These are phyloP conservation scores for Ypsolopha sequella DNA, from an alignment of 2,888 invertebrate species.

Conservation along the genomic window DNA sequence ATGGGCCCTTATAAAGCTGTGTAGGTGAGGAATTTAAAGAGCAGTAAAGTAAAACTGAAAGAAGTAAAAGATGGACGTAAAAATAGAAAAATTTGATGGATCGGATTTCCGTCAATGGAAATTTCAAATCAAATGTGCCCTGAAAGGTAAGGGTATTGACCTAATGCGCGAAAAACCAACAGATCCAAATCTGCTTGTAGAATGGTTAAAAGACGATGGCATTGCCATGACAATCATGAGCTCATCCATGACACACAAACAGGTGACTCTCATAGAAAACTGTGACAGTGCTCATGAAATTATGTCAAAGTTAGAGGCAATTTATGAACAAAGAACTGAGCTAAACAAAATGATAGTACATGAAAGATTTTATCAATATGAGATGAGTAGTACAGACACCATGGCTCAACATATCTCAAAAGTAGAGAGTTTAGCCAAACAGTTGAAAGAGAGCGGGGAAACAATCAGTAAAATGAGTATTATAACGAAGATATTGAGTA, in stretches of 20 bases:
- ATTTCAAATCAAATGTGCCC: constrained; percentile 12
- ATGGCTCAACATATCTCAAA: constrained; percentile 17
- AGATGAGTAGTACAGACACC: constrained; percentile 11
- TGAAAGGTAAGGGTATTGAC: constrained; percentile 3
- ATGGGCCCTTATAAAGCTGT: no score
- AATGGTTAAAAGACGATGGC: not conserved
- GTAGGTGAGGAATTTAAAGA: no score
- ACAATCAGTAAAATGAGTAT: constrained; percentile 17
- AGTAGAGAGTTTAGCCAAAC: constrained; percentile 16
- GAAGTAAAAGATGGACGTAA: no score
- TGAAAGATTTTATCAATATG: constrained; percentile 16
- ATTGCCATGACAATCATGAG: constrained; percentile 1
- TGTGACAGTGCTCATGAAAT: constrained; percentile 8
- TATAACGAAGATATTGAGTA: constrained; percentile 20
- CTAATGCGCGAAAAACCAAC: not conserved
- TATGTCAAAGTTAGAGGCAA: constrained; percentile 11
- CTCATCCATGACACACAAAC: constrained; percentile 11
- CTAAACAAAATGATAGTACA: constrained; percentile 14
- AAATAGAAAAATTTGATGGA: constrained; percentile 5
- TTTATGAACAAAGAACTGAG: constrained; percentile 14
- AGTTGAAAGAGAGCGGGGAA: constrained; percentile 18
- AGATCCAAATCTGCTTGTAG: not conserved
- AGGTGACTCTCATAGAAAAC: constrained; percentile 13
- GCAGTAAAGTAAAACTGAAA: no score
- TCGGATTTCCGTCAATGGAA: constrained; percentile 7